Percentiles rank a stretch among this genome's conserved stretches.
These are phyloP conservation scores for Haliclystus octoradiatus DNA, from an alignment of 30 jellyfish, hydroid and myxozoan species.

Conservation along the genomic window DNA sequence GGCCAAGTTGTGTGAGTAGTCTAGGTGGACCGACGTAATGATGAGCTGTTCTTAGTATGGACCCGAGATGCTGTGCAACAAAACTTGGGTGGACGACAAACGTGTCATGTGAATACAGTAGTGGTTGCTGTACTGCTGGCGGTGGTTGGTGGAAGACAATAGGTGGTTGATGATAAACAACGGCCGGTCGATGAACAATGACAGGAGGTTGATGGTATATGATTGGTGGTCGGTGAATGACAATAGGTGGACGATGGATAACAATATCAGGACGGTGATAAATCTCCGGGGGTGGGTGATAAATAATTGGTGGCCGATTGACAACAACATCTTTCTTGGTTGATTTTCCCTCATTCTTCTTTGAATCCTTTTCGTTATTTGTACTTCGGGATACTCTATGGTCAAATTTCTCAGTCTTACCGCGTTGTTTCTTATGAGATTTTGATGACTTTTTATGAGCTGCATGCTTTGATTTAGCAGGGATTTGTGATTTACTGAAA, in stretches of 20 bases:
- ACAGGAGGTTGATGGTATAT: conserved; percentile 92
- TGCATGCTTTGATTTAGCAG: no score
- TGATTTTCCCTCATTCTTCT: conserved; percentile 36
- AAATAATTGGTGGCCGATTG: conserved; percentile 85
- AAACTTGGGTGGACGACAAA: conserved; percentile 67
- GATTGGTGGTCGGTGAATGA: conserved; percentile 84
- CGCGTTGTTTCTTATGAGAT: no score
- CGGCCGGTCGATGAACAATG: conserved; percentile 84
- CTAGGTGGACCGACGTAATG: conserved; percentile 80
- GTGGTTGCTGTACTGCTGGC: conserved; percentile 65
- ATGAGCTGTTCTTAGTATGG: conserved; percentile 68
- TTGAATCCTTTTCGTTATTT: background rate
- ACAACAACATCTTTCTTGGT: conserved; percentile 89
- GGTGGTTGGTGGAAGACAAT: conserved; percentile 83
- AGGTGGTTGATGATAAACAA: conserved; percentile 95
- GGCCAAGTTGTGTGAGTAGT: conserved; percentile 72
- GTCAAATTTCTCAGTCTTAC: no score
- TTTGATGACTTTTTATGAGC: no score
- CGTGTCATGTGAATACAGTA: conserved; percentile 80
- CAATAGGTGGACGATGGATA: conserved; percentile 84
- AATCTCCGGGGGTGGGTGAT: conserved; percentile 94
- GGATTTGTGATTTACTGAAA: no score
- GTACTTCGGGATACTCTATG: background rate
- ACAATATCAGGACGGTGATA: conserved; percentile 94
- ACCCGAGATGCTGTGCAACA: conserved; percentile 68